These are phyloP conservation scores for Hydrozoanthus tunicans DNA, from an alignment of 64 coral and sea anemone genomes.

Conservation along the genomic window DNA sequence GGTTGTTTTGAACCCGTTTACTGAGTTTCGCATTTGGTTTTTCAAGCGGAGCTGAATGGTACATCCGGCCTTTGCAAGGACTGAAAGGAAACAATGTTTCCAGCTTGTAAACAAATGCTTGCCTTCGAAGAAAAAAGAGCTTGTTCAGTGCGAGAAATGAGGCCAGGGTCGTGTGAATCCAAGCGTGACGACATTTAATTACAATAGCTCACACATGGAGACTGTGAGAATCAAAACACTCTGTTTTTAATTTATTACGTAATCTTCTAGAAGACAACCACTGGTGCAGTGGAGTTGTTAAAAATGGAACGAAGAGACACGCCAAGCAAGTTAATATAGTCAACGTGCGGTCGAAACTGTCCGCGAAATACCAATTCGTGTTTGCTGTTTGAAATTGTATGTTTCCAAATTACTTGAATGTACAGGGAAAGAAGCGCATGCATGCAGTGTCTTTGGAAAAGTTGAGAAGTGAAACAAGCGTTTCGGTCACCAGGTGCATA, in stretches of 20 bases:
- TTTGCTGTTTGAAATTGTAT: too few species aligned
- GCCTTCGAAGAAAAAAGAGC: not conserved
- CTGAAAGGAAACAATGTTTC: not conserved
- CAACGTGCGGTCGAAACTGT: too few species aligned
- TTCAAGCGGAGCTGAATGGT: not conserved
- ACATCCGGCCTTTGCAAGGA: not conserved
- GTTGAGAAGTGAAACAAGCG: too few species aligned
- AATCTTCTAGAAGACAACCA: not conserved
- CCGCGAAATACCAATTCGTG: too few species aligned
- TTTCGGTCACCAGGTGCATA: too few species aligned
- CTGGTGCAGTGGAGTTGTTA: not conserved
- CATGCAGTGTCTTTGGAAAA: too few species aligned
- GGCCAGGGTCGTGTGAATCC: not conserved
- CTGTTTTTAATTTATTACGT: too few species aligned
- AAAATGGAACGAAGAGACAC: not conserved
- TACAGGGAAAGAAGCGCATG: too few species aligned
- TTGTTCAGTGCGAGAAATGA: not conserved
- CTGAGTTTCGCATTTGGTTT: not conserved
- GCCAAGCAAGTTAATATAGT: too few species aligned
- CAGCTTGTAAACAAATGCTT: not conserved
- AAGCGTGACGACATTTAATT: constrained; percentile 15
- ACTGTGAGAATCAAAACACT: too few species aligned
- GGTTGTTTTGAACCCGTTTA: not conserved
- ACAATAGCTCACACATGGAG: not conserved
- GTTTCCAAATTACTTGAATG: too few species aligned